Percentiles rank a stretch among this genome's conserved stretches.
phyloP scores from a whole-genome alignment of 2,888 invertebrate genomes.

The Coecobrya sp. region DNA sequence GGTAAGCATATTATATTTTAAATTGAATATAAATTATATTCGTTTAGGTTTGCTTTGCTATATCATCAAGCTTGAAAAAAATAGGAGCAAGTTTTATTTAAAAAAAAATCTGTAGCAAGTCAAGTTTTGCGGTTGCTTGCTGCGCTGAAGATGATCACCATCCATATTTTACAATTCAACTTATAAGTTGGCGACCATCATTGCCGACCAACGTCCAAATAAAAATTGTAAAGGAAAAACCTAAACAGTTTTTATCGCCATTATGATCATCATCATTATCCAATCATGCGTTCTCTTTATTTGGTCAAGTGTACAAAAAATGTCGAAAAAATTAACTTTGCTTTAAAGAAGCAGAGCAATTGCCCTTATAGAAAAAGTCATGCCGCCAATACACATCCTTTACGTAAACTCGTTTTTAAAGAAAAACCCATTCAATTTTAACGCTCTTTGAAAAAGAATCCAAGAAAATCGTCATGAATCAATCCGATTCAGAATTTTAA shows the following conservation, averaged over 20 bases:
- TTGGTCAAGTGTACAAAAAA: constrained; percentile 41
- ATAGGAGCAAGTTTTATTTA: background rate
- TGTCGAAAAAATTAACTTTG: background rate
- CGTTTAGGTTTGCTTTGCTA: background rate
- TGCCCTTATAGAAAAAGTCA: background rate
- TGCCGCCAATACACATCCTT: background rate
- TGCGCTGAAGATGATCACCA: no score
- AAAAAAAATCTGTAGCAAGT: background rate
- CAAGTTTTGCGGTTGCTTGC: background rate
- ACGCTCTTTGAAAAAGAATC: background rate
- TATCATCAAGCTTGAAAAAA: background rate
- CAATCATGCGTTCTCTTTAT: constrained; percentile 38
- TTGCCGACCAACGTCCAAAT: constrained; percentile 11
- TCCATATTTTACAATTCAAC: background rate
- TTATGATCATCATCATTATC: background rate
- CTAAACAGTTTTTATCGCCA: background rate
- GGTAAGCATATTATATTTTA: constrained; percentile 45
- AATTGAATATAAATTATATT: background rate
- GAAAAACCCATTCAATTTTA: constrained; percentile 2
- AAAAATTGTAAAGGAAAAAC: background rate
- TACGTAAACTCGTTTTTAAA: constrained; percentile 8
- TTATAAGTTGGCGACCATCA: background rate
- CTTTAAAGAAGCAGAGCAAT: background rate
- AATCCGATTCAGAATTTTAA: background rate
- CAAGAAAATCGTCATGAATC: constrained; percentile 17